phyloP scores from a whole-genome alignment of 2,888 invertebrate species.

The Xestia ashworthii region DNA sequence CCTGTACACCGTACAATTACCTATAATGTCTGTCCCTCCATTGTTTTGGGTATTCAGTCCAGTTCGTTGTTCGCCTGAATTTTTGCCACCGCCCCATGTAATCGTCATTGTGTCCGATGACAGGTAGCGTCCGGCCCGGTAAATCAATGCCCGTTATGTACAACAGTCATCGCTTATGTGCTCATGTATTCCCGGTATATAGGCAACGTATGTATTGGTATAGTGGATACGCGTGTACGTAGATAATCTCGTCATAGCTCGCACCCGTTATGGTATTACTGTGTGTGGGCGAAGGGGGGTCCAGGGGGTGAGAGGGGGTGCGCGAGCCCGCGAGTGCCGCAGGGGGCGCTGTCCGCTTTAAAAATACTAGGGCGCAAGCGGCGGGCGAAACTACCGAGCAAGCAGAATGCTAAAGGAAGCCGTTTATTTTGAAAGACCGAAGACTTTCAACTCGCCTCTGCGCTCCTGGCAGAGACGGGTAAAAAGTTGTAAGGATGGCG shows the following conservation, averaged over 20 bases:
- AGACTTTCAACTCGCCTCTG: slow-evolving; percentile 77
- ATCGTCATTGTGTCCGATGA: slow-evolving; percentile 84
- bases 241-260: slow-evolving; percentile 91
- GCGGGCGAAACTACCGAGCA: slow-evolving; percentile 80
- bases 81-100: slow-evolving; percentile 78
- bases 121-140: slow-evolving; percentile 85
- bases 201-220: slow-evolving; percentile 82
- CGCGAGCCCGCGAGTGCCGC: slow-evolving; percentile 81
- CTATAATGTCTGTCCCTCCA: slow-evolving; percentile 41
- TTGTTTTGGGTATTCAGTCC: slow-evolving; percentile 52
- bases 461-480: slow-evolving; percentile 77
- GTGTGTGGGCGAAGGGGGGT: slow-evolving; percentile 81
- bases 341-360: slow-evolving; percentile 88
- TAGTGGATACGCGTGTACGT: slow-evolving; percentile 86
- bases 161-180: slow-evolving; percentile 86
- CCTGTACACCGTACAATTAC: slow-evolving; percentile 46
- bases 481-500: slow-evolving; percentile 80
- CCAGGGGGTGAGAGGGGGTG: slow-evolving; percentile 68
- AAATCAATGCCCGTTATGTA: slow-evolving; percentile 86
- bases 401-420: slow-evolving; percentile 85
- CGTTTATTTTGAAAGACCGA: slow-evolving; percentile 87
- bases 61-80: slow-evolving; percentile 64
- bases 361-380: slow-evolving; percentile 87
- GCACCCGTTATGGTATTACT: slow-evolving; percentile 90
- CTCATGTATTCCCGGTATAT: slow-evolving; percentile 84